These are phyloP conservation scores for Agrochola macilenta DNA, from an alignment of 2,888 invertebrate species.

Conservation along the genomic window DNA sequence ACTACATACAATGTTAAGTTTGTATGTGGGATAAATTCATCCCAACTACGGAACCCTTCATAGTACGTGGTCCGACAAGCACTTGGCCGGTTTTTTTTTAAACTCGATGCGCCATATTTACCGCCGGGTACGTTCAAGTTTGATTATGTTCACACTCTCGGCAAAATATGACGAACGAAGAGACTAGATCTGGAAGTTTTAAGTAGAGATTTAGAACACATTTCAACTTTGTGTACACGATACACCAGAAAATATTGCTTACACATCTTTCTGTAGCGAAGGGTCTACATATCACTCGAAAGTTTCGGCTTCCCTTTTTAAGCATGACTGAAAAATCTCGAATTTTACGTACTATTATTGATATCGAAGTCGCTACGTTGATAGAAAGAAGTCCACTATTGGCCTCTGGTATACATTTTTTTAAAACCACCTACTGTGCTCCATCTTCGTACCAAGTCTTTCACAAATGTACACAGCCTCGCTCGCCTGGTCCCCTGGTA, in stretches of 20 bases:
- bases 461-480: slow-evolving; percentile 11
- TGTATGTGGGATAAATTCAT: too few relatives aligned
- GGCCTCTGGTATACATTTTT: neutral
- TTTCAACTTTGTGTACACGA: slow-evolving; percentile 18
- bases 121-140: neutral
- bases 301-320: neutral
- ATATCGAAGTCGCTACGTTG: neutral
- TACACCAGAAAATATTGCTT: slow-evolving; percentile 8
- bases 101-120: too few relatives aligned
- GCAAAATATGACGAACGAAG: neutral
- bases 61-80: too few relatives aligned
- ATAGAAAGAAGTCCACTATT: neutral
- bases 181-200: slow-evolving; percentile 18
- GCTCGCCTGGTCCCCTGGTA: slow-evolving; percentile 39
- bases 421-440: neutral
- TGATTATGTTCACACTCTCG: neutral
- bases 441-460: slow-evolving; percentile 23
- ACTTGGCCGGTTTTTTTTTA: too few relatives aligned
- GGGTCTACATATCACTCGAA: neutral
- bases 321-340: neutral
- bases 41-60: too few relatives aligned
- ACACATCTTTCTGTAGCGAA: neutral
- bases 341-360: neutral
- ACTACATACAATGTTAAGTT: too few relatives aligned
- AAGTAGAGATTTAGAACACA: slow-evolving; percentile 5